These are phyloP conservation scores for Liopterus haemorrhoidalis DNA, from an alignment of 2,888 invertebrate genomes.

Conservation along the genomic window DNA sequence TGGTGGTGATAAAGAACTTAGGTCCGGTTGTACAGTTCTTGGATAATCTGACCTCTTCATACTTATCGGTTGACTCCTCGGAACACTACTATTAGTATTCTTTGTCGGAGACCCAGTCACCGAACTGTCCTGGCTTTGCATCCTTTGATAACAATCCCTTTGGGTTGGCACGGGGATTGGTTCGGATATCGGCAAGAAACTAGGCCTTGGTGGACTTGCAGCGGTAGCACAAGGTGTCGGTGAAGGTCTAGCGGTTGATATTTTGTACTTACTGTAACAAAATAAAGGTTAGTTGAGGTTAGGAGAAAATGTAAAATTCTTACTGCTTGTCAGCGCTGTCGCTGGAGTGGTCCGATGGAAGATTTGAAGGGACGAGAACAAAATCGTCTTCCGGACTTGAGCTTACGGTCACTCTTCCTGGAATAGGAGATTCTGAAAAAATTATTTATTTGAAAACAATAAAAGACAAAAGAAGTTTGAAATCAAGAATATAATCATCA, in stretches of 20 bases:
- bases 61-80: slow-evolving; percentile 80
- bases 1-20: slow-evolving; percentile 88
- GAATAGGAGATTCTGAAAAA: slow-evolving; percentile 43
- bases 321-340: slow-evolving; percentile 44
- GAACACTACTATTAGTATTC: slow-evolving; percentile 51
- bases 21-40: slow-evolving; percentile 68
- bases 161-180: slow-evolving; percentile 72
- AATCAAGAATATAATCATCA: not conserved
- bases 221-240: slow-evolving; percentile 27
- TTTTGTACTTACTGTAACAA: slow-evolving; percentile 19
- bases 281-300: too few species aligned
- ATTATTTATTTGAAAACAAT: slow-evolving; percentile 13
- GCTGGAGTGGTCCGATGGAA: slow-evolving; percentile 56
- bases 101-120: slow-evolving; percentile 15
- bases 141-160: slow-evolving; percentile 49
- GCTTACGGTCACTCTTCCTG: slow-evolving; percentile 43
- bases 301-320: too few species aligned
- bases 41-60: slow-evolving; percentile 71
- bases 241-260: slow-evolving; percentile 16
- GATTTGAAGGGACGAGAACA: slow-evolving; percentile 69
- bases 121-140: slow-evolving; percentile 34
- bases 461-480: not conserved
- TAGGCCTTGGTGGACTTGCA: slow-evolving; percentile 61
- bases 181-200: slow-evolving; percentile 64
- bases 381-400: slow-evolving; percentile 76